phyloP scores from a whole-genome alignment of 2,888 invertebrate genomes.

The Frankliniella intonsa region DNA sequence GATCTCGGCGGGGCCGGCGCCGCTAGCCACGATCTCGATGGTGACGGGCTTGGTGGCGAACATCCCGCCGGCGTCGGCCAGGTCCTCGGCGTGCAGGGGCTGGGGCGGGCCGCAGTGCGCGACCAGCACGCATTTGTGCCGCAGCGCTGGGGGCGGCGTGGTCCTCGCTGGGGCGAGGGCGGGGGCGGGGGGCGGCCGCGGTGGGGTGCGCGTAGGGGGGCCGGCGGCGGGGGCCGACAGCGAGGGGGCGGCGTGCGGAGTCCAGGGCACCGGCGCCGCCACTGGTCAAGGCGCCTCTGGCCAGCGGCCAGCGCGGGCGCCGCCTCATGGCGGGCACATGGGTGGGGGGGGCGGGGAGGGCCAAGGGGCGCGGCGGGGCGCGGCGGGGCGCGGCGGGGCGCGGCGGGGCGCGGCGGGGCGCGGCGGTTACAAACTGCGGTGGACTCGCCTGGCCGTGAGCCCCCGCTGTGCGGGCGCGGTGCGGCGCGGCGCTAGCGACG shows the following conservation, averaged over 20 bases:
- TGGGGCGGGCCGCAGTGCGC: slow-evolving; percentile 39
- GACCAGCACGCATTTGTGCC: slow-evolving; percentile 39
- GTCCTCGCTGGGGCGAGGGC: slow-evolving; percentile 38
- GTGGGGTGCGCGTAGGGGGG: slow-evolving; percentile 28
- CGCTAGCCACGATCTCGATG: slow-evolving; percentile 31
- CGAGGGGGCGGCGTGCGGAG: slow-evolving; percentile 42
- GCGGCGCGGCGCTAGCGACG: slow-evolving; percentile 9
- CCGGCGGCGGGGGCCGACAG: slow-evolving; percentile 37
- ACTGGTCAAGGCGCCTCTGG: slow-evolving; percentile 10
- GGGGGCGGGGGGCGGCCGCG: slow-evolving; percentile 36
- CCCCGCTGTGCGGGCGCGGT: neutral
- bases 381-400: neutral
- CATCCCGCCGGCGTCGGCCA: slow-evolving; percentile 30
- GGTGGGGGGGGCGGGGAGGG: neutral
- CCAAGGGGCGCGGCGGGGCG: slow-evolving; percentile 8
- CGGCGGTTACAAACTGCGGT: too few species aligned
- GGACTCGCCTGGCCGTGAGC: neutral
- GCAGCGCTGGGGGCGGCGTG: slow-evolving; percentile 37
- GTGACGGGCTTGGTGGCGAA: slow-evolving; percentile 29
- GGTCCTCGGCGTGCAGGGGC: slow-evolving; percentile 30
- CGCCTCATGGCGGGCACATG: neutral
- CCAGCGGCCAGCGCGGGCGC: neutral
- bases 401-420: neutral
- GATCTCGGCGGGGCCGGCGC: slow-evolving; percentile 44
- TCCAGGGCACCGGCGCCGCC: slow-evolving; percentile 42